A percentile compares a stretch with the other conserved stretches of the same genome.
Evolutionary conservation across 2,113 vertebrate species (phyloP).

Genomic region (Rhinogobius similis): DNA sequence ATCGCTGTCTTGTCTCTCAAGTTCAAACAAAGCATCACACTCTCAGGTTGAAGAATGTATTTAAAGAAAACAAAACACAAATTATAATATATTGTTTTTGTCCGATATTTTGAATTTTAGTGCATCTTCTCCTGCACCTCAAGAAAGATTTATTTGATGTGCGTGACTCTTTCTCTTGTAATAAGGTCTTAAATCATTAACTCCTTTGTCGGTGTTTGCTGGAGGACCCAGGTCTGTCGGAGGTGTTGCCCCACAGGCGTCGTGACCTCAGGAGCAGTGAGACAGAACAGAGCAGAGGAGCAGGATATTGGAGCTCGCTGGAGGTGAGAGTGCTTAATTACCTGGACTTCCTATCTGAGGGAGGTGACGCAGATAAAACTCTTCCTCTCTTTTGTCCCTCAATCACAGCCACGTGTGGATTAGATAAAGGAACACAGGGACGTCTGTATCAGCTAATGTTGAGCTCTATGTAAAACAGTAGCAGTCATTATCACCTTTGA

Average conservation of each 20-base stretch:
- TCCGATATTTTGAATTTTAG: too few species aligned
- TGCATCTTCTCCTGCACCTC: too few species aligned
- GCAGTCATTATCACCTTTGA: background rate
- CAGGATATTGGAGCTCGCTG: constrained; percentile 72
- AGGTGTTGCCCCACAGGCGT: constrained; percentile 48
- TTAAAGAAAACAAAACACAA: too few species aligned
- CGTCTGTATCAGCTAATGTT: background rate
- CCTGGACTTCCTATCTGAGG: constrained; percentile 75
- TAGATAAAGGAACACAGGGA: constrained; percentile 8
- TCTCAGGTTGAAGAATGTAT: too few species aligned
- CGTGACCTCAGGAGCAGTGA: constrained; percentile 58
- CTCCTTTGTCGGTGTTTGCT: constrained; percentile 36
- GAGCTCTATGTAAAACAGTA: background rate
- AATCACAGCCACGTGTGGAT: constrained; percentile 26
- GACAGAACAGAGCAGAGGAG: constrained; percentile 68
- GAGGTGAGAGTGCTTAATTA: constrained; percentile 70
- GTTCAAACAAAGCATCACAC: too few species aligned
- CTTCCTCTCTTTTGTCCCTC: constrained; percentile 59
- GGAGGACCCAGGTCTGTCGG: constrained; percentile 47
- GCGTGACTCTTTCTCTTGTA: too few species aligned
- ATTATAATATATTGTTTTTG: too few species aligned
- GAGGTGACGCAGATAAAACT: constrained; percentile 73
- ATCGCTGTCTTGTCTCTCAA: too few species aligned
- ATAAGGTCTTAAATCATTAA: constrained; percentile 42
- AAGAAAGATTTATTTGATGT: too few species aligned